These are phyloP conservation scores for Harpegnathos saltator DNA, from an alignment of 1,140 invertebrate genomes.

Conservation along the genomic window DNA sequence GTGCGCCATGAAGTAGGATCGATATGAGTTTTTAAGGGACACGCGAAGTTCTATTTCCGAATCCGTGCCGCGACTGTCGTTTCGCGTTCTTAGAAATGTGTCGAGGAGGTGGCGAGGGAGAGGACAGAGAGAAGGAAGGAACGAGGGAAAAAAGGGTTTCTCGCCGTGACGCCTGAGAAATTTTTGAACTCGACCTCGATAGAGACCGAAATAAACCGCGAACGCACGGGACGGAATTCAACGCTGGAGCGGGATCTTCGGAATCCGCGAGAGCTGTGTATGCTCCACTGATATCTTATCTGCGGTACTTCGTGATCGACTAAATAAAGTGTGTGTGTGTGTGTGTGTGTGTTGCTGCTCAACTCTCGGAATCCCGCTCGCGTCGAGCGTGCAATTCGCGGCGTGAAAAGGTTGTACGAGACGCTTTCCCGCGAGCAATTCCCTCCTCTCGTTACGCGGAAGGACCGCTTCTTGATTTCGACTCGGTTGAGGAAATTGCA, in stretches of 20 bases:
- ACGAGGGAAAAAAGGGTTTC: neutral
- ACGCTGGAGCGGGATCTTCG: neutral
- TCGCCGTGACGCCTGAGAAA: slow-evolving; percentile 37
- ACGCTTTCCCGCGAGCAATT: neutral
- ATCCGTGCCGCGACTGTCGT: slow-evolving; percentile 57
- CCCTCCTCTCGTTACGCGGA: slow-evolving; percentile 2
- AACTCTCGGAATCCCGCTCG: neutral
- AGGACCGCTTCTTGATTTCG: slow-evolving; percentile 41
- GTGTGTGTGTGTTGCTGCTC: neutral
- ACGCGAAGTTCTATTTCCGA: slow-evolving; percentile 71
- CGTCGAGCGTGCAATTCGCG: neutral
- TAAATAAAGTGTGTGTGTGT: slow-evolving; percentile 6
- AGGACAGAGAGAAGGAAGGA: neutral
- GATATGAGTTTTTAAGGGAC: slow-evolving; percentile 72
- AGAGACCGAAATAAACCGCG: slow-evolving; percentile 41
- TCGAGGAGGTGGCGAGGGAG: neutral
- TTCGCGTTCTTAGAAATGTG: slow-evolving; percentile 57
- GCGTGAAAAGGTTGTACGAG: slow-evolving; percentile 15
- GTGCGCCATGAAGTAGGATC: slow-evolving; percentile 53
- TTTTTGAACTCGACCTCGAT: slow-evolving; percentile 40
- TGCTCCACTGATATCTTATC: neutral
- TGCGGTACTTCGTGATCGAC: neutral
- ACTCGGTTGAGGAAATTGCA: slow-evolving; percentile 4
- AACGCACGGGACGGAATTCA: neutral
- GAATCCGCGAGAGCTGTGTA: neutral